A percentile compares a stretch with the other conserved stretches of the same genome.
These are phyloP conservation scores for Spialia ferax DNA, from an alignment of 2,888 invertebrate genomes.

Conservation along the genomic window DNA sequence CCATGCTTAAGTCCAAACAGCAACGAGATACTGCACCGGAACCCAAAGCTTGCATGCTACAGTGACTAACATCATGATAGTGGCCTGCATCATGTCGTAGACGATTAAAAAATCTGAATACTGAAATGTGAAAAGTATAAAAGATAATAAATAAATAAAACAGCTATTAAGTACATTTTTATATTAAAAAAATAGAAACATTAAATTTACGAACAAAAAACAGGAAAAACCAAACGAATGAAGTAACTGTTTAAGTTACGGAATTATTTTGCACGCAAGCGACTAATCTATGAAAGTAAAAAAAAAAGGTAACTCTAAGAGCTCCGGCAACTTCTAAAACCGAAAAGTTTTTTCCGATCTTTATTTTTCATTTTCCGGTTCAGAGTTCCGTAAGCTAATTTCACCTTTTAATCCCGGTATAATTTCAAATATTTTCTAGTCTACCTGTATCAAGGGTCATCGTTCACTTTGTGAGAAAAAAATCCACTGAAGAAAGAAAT, in stretches of 20 bases:
- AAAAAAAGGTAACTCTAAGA: not conserved
- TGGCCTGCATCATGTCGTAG: too few species aligned
- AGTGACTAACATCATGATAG: too few species aligned
- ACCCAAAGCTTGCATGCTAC: too few species aligned
- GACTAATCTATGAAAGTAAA: not conserved
- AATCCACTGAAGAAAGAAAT: constrained; percentile 36
- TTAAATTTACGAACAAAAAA: not conserved
- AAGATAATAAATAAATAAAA: too few species aligned
- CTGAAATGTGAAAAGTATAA: too few species aligned
- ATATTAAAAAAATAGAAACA: not conserved
- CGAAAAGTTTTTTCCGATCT: not conserved
- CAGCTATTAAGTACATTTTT: too few species aligned
- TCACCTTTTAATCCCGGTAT: constrained; percentile 26
- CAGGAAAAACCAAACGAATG: not conserved
- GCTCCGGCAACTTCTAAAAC: not conserved
- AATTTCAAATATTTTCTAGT: constrained; percentile 41
- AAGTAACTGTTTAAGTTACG: not conserved
- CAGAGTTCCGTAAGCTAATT: constrained; percentile 18
- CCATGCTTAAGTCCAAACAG: too few species aligned
- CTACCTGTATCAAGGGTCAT: constrained; percentile 39
- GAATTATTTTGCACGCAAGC: not conserved
- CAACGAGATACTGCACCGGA: too few species aligned
- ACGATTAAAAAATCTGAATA: too few species aligned
- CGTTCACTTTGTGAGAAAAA: constrained; percentile 47
- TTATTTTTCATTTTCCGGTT: constrained; percentile 10